A percentile compares a stretch with the other conserved stretches of the same genome.
These are phyloP conservation scores for Palaemon carinicauda DNA, from an alignment of 1,140 invertebrate species.

Conservation along the genomic window DNA sequence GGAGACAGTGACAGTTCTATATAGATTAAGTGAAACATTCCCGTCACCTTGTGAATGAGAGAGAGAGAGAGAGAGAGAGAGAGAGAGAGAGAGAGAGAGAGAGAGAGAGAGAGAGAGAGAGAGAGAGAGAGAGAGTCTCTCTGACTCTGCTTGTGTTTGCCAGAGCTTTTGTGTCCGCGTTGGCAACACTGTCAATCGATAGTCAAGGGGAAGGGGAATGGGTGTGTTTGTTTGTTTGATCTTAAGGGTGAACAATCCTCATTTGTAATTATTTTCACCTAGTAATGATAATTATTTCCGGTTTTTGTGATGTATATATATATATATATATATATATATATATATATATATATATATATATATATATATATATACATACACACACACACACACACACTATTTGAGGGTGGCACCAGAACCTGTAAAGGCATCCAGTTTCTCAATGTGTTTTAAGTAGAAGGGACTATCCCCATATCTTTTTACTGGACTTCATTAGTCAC, in stretches of 20 bases:
- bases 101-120: neutral
- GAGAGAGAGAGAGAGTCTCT: neutral
- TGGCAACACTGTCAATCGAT: neutral
- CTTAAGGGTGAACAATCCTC: too few relatives aligned
- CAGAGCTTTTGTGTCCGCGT: neutral
- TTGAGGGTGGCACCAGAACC: too few relatives aligned
- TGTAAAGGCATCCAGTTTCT: too few relatives aligned
- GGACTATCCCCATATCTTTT: too few relatives aligned
- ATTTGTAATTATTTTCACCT: neutral
- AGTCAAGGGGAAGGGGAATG: neutral
- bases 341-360: neutral
- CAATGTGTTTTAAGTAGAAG: too few relatives aligned
- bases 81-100: neutral
- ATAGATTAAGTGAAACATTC: too few relatives aligned
- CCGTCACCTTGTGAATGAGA: neutral
- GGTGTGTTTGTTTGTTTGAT: neutral
- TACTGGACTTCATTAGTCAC: too few relatives aligned
- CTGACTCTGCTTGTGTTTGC: neutral
- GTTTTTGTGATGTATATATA: neutral
- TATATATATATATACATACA: neutral
- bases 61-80: neutral
- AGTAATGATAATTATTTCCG: neutral
- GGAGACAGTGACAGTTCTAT: too few relatives aligned
- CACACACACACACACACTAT: neutral
- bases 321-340: neutral